Evolutionary conservation across 2,888 invertebrate genomes (phyloP).

Genomic region (Microplitis deprimator): DNA sequence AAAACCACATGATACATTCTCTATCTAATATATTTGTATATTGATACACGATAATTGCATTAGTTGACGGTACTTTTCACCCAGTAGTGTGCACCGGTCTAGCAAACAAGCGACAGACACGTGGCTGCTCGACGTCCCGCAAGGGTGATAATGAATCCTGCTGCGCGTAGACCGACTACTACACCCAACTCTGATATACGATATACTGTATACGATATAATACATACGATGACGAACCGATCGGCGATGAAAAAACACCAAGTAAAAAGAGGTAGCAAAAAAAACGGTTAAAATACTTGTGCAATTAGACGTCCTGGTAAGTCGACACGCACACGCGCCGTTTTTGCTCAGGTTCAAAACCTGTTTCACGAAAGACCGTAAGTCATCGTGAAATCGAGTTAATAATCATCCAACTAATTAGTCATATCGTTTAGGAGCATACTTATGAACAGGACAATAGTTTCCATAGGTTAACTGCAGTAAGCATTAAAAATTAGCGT

Average conservation of each 20-base stretch:
- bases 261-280: background rate
- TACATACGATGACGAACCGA: conserved; percentile 19
- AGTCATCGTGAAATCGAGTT: conserved; percentile 18
- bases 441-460: background rate
- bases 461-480: background rate
- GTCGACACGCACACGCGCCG: background rate
- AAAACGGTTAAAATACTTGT: background rate
- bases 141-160: conserved; percentile 44
- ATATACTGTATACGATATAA: background rate
- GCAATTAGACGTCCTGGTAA: conserved; percentile 13
- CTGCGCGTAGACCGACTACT: conserved; percentile 33
- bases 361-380: conserved; percentile 12
- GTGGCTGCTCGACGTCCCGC: conserved; percentile 38
- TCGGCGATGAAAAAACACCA: background rate
- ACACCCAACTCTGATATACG: background rate
- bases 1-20: conserved; percentile 5
- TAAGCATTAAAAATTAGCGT: background rate
- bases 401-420: conserved; percentile 13
- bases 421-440: background rate
- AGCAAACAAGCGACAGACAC: conserved; percentile 36
- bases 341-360: background rate
- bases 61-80: conserved; percentile 38
- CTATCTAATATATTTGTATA: conserved; percentile 40
- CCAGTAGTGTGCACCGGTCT: conserved; percentile 40
- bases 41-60: conserved; percentile 54